A percentile compares a stretch with the other conserved stretches of the same genome.
Conservation (phyloP, 2,888 invertebrate genomes). For the Pheosia tremula region DNA sequence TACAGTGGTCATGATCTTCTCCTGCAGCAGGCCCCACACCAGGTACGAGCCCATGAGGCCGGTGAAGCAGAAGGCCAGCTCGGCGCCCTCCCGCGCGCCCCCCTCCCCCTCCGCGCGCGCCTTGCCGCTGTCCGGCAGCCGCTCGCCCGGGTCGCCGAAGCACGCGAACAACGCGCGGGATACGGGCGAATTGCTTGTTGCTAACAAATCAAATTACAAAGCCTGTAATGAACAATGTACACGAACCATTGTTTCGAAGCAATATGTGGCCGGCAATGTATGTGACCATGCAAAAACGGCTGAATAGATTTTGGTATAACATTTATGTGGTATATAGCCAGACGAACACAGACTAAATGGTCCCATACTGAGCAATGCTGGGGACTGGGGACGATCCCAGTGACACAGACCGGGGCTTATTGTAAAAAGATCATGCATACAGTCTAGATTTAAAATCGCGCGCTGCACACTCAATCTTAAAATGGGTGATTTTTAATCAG, state of each 20-base stretch:
- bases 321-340: too few species aligned
- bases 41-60: conserved; percentile 96
- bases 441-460: too few species aligned
- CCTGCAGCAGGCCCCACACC: conserved; percentile 98
- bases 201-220: background rate
- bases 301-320: too few species aligned
- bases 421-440: too few species aligned
- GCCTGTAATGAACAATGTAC: too few species aligned
- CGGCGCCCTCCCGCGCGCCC: conserved; percentile 51
- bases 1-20: conserved; percentile 97
- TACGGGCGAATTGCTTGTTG: background rate
- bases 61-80: conserved; percentile 89
- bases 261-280: too few species aligned
- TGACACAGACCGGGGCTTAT: too few species aligned
- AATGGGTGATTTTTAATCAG: background rate
- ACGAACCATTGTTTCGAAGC: too few species aligned
- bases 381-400: too few species aligned
- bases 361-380: too few species aligned
- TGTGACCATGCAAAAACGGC: too few species aligned
- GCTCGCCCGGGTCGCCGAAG: conserved; percentile 66
- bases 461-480: background rate
- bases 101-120: conserved; percentile 44
- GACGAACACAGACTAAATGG: too few species aligned
- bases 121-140: conserved; percentile 56
- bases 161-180: conserved; percentile 59